Evolutionary conservation across 2,888 invertebrate species (phyloP), one percentile per base, ranked within the genome.

Genomic region (Sinhomidia bicolor): DNA sequence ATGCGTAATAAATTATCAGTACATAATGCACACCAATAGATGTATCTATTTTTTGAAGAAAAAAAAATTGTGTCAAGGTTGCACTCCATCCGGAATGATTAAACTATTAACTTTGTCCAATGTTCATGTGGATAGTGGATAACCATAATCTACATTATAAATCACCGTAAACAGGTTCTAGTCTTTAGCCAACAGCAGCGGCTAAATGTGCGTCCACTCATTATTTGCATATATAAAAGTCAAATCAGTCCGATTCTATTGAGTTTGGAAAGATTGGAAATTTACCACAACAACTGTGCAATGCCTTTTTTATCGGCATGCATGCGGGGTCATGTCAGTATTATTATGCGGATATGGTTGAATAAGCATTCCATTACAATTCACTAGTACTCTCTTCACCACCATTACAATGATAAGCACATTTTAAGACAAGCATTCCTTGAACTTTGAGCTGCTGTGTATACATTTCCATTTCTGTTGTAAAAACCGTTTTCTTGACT

Each of bases 401-500:
- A 12, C 14, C 51, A 54, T 51, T 17, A 12, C n/a, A n/a, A n/a
- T n/a, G 57, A 51, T 51, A 3, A 51, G 51, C 51, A 12, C 41
- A 41, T 9, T 41, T 9, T 9, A 44, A 44, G 44, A 32, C 20
- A n/a, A 26, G 65, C 44, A 82, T 82, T 82, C 68, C 65, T 47
- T 82, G 82, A 82, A 82, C 82, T 82, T 82, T 81, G 81, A 44
- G 62, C 44, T 23, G 26, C n/a, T 68, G 65, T 82, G 65, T 68
- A 51, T 68, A 51, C 68, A 68, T 51, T 65, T 65, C 51, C 82
- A 68, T 82, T 82, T 65, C 26, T 62, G 51, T 68, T 0, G 26
- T 71, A 44, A 14, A 74, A 44, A 47, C 51, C 62, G 47, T 36
- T 20, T 47, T 51, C 65, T 41, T 81, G 81, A 81, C 81, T 81